Percentiles rank a stretch among this genome's conserved stretches.
phyloP scores from a whole-genome alignment of 2,113 vertebrate species.

The Aegypius monachus region DNA sequence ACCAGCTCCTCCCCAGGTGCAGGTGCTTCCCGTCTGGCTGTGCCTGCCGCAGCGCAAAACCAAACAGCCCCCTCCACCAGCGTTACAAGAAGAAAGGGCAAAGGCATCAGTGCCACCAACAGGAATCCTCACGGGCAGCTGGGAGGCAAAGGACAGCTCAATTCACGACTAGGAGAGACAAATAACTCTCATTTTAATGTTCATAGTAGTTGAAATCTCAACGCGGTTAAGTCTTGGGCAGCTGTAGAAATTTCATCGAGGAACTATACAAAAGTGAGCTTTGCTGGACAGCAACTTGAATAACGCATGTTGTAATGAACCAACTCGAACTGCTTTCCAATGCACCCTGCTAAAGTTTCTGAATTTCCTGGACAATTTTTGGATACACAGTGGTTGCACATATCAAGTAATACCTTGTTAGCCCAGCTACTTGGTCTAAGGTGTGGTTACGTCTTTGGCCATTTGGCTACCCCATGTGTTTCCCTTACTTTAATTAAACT shows the following conservation, averaged over 20 bases:
- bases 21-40: not conserved
- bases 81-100: not conserved
- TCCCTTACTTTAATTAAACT: not conserved
- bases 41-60: not conserved
- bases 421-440: not conserved
- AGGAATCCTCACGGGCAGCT: not conserved
- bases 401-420: not conserved
- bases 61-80: no score
- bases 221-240: not conserved
- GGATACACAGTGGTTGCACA: not conserved
- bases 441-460: not conserved
- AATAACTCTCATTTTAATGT: not conserved
- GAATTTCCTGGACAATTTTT: not conserved
- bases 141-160: accelerated
- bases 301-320: not conserved
- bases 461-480: not conserved
- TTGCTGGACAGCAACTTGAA: not conserved
- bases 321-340: not conserved
- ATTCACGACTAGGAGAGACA: not conserved
- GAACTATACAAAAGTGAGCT: not conserved
- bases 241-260: not conserved
- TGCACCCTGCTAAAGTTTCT: not conserved
- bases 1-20: not conserved
- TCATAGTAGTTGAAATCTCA: not conserved
- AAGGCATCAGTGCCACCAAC: not conserved